Evolutionary conservation across 1,140 invertebrate species (phyloP).

Genomic region (Trichonephila inaurata): DNA sequence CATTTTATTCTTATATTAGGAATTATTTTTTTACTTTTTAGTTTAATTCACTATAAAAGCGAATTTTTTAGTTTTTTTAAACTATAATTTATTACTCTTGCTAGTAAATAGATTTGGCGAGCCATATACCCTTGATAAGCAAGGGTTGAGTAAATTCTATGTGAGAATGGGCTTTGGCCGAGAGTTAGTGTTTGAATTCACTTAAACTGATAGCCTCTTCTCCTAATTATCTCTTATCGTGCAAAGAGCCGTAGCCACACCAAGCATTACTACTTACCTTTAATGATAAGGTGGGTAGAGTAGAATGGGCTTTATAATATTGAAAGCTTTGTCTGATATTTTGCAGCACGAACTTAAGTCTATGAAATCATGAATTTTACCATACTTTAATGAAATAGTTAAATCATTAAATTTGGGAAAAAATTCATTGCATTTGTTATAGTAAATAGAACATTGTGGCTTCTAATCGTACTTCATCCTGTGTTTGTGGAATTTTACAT

Average conservation of each 20-base stretch:
- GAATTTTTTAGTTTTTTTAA: too few relatives aligned
- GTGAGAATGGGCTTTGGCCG: background rate
- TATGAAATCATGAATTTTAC: too few relatives aligned
- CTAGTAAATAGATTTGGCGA: background rate
- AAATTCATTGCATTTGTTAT: too few relatives aligned
- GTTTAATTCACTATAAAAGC: too few relatives aligned
- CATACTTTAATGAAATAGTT: too few relatives aligned
- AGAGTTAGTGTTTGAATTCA: background rate
- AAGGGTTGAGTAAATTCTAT: background rate
- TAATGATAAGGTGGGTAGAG: background rate
- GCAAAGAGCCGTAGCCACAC: background rate
- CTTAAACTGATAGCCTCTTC: background rate
- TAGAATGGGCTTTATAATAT: background rate
- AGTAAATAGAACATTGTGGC: too few relatives aligned
- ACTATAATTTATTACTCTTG: too few relatives aligned
- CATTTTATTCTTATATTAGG: too few relatives aligned
- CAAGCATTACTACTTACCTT: background rate
- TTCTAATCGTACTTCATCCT: too few relatives aligned
- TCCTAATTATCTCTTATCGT: slow-evolving; percentile 21
- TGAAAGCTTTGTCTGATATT: background rate
- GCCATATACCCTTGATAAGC: background rate
- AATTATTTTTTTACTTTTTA: too few relatives aligned
- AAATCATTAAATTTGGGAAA: too few relatives aligned
- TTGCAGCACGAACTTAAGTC: background rate
- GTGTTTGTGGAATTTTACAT: too few relatives aligned